Conservation (phyloP, 2,797 vertebrate genomes). For the Danio albolineatus region DNA sequence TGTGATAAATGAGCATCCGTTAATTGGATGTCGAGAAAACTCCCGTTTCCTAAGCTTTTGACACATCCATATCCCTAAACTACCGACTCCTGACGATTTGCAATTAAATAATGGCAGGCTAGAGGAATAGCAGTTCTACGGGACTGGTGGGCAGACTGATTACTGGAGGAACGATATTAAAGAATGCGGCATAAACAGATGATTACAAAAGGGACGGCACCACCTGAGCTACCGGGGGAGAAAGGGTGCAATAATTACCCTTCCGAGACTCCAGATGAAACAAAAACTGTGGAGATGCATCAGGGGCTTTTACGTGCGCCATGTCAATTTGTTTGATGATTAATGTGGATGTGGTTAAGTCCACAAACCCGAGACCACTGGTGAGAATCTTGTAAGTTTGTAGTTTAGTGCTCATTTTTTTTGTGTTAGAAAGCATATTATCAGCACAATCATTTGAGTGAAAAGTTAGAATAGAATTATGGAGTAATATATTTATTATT, state of each 20-base stretch:
- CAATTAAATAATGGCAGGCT: constrained; percentile 80
- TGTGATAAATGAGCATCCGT: constrained; percentile 87
- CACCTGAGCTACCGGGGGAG: constrained; percentile 54
- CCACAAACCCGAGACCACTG: neutral
- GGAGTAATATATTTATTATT: neutral
- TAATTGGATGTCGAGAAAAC: constrained; percentile 86
- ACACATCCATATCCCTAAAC: constrained; percentile 61
- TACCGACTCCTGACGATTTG: constrained; percentile 71
- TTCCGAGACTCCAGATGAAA: constrained; percentile 17
- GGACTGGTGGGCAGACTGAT: constrained; percentile 79
- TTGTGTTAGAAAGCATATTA: neutral
- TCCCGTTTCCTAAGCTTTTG: constrained; percentile 58
- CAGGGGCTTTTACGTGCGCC: constrained; percentile 19
- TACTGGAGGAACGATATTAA: constrained; percentile 69
- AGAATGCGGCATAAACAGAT: constrained; percentile 71
- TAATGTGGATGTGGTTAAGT: neutral
- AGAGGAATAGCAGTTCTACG: constrained; percentile 72
- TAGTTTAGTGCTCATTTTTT: neutral
- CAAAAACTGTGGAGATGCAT: constrained; percentile 33
- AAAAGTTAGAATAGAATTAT: neutral
- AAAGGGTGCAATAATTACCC: constrained; percentile 21
- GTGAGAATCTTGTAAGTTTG: neutral
- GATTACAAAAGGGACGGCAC: constrained; percentile 67
- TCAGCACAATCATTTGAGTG: neutral
- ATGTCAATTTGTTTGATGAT: constrained; percentile 29